These are phyloP conservation scores for Tuta absoluta DNA, from an alignment of 2,888 invertebrate genomes.

Conservation along the genomic window DNA sequence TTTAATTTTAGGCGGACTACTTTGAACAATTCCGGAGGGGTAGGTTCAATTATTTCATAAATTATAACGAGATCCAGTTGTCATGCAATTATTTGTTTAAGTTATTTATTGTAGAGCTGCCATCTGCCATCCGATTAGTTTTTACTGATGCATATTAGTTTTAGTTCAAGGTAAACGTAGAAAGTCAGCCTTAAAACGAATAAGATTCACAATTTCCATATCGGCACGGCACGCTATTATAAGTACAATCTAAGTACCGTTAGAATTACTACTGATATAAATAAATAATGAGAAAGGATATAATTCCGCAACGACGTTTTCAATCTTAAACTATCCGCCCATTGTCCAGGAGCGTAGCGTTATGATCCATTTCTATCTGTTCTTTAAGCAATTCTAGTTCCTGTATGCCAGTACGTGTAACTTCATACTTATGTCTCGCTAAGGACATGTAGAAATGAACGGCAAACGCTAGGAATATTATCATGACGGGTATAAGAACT, in stretches of 20 bases:
- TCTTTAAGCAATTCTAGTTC: slow-evolving; percentile 92
- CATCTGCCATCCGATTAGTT: neutral
- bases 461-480: slow-evolving; percentile 96
- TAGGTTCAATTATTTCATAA: too few relatives aligned
- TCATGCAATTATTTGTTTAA: too few relatives aligned
- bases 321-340: slow-evolving; percentile 80
- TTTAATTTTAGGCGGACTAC: too few relatives aligned
- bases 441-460: slow-evolving; percentile 97
- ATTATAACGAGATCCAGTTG: too few relatives aligned
- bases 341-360: slow-evolving; percentile 78
- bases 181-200: neutral
- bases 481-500: slow-evolving; percentile 94
- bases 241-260: slow-evolving; percentile 19
- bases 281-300: slow-evolving; percentile 29
- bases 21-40: too few relatives aligned
- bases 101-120: too few relatives aligned
- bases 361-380: slow-evolving; percentile 89
- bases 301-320: slow-evolving; percentile 43
- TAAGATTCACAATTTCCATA: neutral
- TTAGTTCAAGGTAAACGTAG: too few relatives aligned
- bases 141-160: neutral
- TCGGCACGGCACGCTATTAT: neutral
- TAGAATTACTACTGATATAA: neutral
- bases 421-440: slow-evolving; percentile 95
- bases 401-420: slow-evolving; percentile 91